Conservation (phyloP, 1,140 invertebrate species). For the Parasteatoda tepidariorum region DNA sequence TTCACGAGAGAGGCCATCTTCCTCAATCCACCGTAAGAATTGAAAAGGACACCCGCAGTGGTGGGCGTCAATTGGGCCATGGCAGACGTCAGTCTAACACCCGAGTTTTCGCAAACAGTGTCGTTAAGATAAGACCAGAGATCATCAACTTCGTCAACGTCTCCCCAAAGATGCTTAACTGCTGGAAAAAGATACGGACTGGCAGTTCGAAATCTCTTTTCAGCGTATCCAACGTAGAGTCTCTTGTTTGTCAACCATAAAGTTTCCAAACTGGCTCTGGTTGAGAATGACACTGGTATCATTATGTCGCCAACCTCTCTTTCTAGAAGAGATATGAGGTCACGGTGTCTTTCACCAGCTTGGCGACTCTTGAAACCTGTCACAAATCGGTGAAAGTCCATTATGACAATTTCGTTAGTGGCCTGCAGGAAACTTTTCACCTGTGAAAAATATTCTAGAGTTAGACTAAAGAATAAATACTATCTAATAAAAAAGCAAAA, state of each 20-base stretch:
- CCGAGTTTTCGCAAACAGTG: slow-evolving; percentile 33
- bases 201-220: slow-evolving; percentile 46
- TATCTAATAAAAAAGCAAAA: too few relatives aligned
- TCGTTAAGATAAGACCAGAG: slow-evolving; percentile 70
- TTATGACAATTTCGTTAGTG: slow-evolving; percentile 74
- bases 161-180: slow-evolving; percentile 75
- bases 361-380: slow-evolving; percentile 55
- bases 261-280: slow-evolving; percentile 67
- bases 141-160: slow-evolving; percentile 70
- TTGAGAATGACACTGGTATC: slow-evolving; percentile 66
- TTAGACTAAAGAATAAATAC: too few relatives aligned
- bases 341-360: slow-evolving; percentile 68
- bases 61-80: slow-evolving; percentile 82
- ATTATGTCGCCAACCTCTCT: slow-evolving; percentile 70
- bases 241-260: slow-evolving; percentile 72
- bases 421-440: slow-evolving; percentile 66
- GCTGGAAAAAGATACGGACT: slow-evolving; percentile 67
- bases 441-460: slow-evolving; percentile 19
- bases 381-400: slow-evolving; percentile 78
- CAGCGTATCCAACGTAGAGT: slow-evolving; percentile 73
- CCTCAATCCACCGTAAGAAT: slow-evolving; percentile 71
- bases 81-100: slow-evolving; percentile 30
- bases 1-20: slow-evolving; percentile 79
- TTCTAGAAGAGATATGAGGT: slow-evolving; percentile 71
- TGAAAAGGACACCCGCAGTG: slow-evolving; percentile 74